These are phyloP conservation scores for Nothocercus julius DNA, from an alignment of 2,113 vertebrate genomes.

Conservation along the genomic window DNA sequence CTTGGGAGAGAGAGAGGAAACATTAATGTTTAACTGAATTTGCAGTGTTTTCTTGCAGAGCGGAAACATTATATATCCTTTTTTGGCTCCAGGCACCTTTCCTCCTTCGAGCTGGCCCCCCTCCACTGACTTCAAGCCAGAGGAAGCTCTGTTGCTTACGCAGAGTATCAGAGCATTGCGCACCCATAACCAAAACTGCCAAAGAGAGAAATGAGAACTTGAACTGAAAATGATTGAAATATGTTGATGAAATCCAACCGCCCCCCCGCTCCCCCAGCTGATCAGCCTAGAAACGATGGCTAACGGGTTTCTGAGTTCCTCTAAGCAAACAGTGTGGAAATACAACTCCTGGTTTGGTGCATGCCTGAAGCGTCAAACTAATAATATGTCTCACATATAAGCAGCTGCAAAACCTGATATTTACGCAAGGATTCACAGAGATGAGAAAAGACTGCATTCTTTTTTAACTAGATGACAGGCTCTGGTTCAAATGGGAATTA, in stretches of 20 bases:
- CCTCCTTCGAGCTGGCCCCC: not conserved
- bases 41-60: not conserved
- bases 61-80: not conserved
- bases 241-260: constrained; percentile 7
- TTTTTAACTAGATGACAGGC: not conserved
- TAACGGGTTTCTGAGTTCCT: not conserved
- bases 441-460: not conserved
- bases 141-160: not conserved
- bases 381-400: constrained; percentile 38
- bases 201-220: not conserved
- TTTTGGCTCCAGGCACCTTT: not conserved
- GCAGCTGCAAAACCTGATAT: constrained; percentile 69
- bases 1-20: not conserved
- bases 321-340: constrained; percentile 15
- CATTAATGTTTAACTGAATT: not conserved
- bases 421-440: constrained; percentile 64
- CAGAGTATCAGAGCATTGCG: not conserved
- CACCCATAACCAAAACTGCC: not conserved
- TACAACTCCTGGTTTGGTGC: constrained; percentile 35
- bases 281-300: not conserved
- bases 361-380: constrained; percentile 41
- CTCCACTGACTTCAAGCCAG: not conserved
- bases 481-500: constrained; percentile 30
- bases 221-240: not conserved
- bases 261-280: not conserved